Base-by-base conservation (phyloP, 2,113 vertebrate species). In the Struthidea cinerea region DNA sequence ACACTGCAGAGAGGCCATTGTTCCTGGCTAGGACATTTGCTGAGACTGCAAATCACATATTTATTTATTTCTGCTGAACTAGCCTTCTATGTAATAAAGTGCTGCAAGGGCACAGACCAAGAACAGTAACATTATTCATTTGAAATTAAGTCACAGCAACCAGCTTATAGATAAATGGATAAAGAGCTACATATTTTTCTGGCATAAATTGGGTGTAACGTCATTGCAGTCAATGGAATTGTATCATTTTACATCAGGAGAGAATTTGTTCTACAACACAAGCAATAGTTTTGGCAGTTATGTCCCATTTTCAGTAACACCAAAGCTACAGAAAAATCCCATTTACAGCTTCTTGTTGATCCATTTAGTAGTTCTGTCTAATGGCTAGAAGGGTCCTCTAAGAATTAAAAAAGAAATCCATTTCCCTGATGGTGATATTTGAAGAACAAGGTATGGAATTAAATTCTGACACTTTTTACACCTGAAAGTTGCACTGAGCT, bases 61-160 rank as follows among this genome's bases (percentile, higher is more conserved):
- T 96, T 96, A 97, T 97, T 96, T 96, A 97, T 96, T 96, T 96
- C 92, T 97, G 94, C 95, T 97, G 95, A 96, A 93, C 92, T 90
- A 96, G 90, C 85, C 90, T 95, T 96, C 88, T 92, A 94, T 92
- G 85, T 90, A 96, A 96, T 95, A 94, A 96, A 97, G 90, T 84
- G 94, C 88, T 94, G 56, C 96, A 96, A 96, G 90, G 90, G 83
- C 88, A 93, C 56, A 84, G 90, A 95, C 90, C 85, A 96, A 95
- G 82, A 97, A 95, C 85, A 90, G 90, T 88, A 96, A 96, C 93
- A 94, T 94, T 95, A 97, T 89, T 96, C 88, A 96, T 94, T 6
- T 81, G 88, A 96, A 96, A 97, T 96, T 96, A 96, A 97, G 94
- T 93, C 85, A 93, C 75, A 96, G 87, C 71, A 93, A 93, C 59